These are phyloP conservation scores for Siphlonurus alternatus DNA, from an alignment of 2,888 invertebrate genomes.

Conservation along the genomic window DNA sequence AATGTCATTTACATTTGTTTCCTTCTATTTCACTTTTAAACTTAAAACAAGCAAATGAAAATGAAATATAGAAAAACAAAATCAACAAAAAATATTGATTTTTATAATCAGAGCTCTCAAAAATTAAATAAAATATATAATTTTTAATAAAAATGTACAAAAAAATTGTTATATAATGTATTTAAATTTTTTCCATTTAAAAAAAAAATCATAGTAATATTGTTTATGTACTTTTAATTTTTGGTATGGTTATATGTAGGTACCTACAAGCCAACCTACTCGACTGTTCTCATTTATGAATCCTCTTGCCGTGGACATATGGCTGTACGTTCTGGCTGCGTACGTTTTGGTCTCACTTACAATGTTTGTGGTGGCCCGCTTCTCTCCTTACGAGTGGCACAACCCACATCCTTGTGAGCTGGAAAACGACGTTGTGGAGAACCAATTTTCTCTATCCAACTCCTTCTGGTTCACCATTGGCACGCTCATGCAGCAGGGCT, in stretches of 20 bases:
- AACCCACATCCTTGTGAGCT: slow-evolving; percentile 51
- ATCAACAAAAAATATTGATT: no score
- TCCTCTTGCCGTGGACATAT: slow-evolving; percentile 70
- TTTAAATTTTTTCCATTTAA: no score
- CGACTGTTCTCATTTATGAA: slow-evolving; percentile 74
- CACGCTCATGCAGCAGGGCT: slow-evolving; percentile 76
- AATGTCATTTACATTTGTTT: no score
- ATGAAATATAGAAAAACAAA: no score
- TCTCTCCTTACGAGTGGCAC: slow-evolving; percentile 68
- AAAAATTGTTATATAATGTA: no score
- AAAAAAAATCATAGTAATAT: no score
- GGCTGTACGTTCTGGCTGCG: slow-evolving; percentile 66
- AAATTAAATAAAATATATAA: no score
- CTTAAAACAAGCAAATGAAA: no score
- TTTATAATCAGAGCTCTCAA: no score
- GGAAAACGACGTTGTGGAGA: slow-evolving; percentile 44
- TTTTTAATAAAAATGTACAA: no score
- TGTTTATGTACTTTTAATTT: no score
- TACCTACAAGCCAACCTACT: slow-evolving; percentile 50
- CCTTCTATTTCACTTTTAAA: no score
- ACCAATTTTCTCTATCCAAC: slow-evolving; percentile 68
- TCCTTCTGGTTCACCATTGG: slow-evolving; percentile 80
- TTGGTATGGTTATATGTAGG: slow-evolving; percentile 31
- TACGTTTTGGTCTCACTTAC: slow-evolving; percentile 62
- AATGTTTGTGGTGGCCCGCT: slow-evolving; percentile 62